Evolutionary conservation across 1,140 invertebrate genomes (phyloP).

Genomic region (Cotesia chilonis): DNA sequence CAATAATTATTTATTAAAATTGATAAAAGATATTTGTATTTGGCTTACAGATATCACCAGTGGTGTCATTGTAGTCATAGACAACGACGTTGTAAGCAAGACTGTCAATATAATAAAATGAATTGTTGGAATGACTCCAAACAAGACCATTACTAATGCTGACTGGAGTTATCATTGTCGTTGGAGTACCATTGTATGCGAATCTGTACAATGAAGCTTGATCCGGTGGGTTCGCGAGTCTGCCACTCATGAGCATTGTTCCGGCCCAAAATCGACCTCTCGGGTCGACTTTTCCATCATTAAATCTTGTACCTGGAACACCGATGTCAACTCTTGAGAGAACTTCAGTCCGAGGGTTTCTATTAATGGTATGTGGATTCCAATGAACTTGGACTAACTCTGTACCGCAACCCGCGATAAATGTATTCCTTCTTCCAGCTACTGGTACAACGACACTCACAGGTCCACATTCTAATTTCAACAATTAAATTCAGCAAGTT

Average conservation of each 20-base stretch:
- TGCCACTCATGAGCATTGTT: slow-evolving; percentile 73
- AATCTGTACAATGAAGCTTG: slow-evolving; percentile 69
- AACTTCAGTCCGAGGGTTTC: slow-evolving; percentile 63
- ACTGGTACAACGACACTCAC: slow-evolving; percentile 71
- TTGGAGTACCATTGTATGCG: slow-evolving; percentile 55
- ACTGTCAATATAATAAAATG: slow-evolving; percentile 82
- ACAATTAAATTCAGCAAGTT: slow-evolving; percentile 5
- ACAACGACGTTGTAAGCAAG: slow-evolving; percentile 72
- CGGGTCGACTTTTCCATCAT: slow-evolving; percentile 89
- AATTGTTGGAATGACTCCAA: slow-evolving; percentile 76
- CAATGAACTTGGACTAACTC: slow-evolving; percentile 74
- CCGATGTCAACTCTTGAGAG: slow-evolving; percentile 71
- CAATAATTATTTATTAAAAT: no score
- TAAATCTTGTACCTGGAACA: slow-evolving; percentile 74
- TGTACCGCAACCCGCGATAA: slow-evolving; percentile 72
- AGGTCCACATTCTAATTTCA: not conserved
- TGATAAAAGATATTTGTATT: slow-evolving; percentile 13
- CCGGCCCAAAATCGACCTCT: slow-evolving; percentile 81
- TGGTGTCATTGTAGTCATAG: slow-evolving; percentile 70
- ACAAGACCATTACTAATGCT: slow-evolving; percentile 84
- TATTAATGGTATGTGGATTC: slow-evolving; percentile 68
- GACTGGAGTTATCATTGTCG: slow-evolving; percentile 61
- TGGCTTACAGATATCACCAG: slow-evolving; percentile 60
- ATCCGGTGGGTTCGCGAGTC: slow-evolving; percentile 61
- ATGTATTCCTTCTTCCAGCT: slow-evolving; percentile 68